These are phyloP conservation scores for Gymnarchus niloticus DNA, from an alignment of 2,113 vertebrate genomes.

Conservation along the genomic window DNA sequence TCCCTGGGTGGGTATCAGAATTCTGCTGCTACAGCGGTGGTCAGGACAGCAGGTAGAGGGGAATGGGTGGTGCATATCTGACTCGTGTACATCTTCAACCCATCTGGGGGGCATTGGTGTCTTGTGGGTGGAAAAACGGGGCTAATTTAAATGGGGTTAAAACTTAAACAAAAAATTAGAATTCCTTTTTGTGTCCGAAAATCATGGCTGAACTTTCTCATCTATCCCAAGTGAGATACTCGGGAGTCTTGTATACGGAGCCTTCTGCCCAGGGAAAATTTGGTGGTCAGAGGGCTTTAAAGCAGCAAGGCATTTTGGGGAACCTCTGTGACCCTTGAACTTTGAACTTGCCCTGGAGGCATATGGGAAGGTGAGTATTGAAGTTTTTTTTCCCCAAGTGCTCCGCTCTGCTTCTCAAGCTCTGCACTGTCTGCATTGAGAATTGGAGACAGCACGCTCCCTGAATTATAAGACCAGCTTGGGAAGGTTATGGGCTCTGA, in stretches of 20 bases:
- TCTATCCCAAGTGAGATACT: background rate
- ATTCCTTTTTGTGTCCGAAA: background rate
- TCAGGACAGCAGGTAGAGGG: no score
- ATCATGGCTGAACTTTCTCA: background rate
- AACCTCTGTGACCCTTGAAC: background rate
- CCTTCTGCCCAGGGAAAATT: background rate
- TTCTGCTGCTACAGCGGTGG: no score
- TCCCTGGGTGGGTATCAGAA: background rate
- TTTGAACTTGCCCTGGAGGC: background rate
- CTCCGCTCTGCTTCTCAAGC: background rate
- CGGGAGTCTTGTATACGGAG: background rate
- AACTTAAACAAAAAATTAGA: background rate
- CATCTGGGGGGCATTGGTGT: background rate
- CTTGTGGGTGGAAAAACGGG: background rate
- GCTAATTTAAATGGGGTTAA: background rate
- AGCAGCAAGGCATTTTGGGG: conserved; percentile 1
- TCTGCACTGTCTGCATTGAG: background rate
- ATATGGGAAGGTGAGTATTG: background rate
- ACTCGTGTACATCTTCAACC: background rate
- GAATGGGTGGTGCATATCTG: no score
- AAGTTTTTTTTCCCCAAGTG: background rate
- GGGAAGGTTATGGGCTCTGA: background rate
- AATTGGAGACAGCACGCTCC: background rate
- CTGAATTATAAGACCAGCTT: background rate
- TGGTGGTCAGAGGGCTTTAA: background rate